Percentiles rank a stretch among this genome's conserved stretches.
Conservation (phyloP, 2,113 vertebrate species). For the Elephantulus edwardii region DNA sequence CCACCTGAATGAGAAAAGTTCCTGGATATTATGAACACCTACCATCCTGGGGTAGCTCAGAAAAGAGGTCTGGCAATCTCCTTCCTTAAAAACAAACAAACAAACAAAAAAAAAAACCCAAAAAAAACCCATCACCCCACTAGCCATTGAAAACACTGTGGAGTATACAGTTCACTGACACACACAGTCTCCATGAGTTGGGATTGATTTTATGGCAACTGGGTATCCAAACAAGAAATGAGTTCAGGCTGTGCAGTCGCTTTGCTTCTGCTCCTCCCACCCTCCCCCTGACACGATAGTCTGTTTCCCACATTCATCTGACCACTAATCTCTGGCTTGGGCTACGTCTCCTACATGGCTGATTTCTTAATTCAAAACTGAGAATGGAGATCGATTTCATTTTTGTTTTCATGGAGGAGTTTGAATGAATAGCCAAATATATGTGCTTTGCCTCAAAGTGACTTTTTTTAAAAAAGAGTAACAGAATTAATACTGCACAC, state of each 20-base stretch:
- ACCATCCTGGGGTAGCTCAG: neutral
- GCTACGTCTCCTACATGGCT: neutral
- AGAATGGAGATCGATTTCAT: neutral
- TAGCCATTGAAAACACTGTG: neutral
- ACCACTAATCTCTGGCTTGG: neutral
- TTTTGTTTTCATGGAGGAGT: conserved; percentile 13
- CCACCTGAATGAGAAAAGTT: no score
- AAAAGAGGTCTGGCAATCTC: neutral
- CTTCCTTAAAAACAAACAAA: neutral
- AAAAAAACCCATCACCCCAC: no score
- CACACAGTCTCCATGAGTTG: neutral
- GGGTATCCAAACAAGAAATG: neutral
- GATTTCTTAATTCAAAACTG: neutral
- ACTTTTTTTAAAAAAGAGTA: conserved; percentile 55
- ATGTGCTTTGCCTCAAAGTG: conserved; percentile 10
- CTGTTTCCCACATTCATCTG: neutral
- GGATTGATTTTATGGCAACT: neutral
- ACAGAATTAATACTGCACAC: conserved; percentile 22
- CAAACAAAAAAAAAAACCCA: no score
- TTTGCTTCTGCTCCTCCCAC: neutral
- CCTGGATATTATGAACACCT: no score
- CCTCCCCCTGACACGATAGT: neutral
- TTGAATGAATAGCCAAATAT: conserved; percentile 45
- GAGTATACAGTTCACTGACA: neutral
- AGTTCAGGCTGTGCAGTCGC: neutral